Base-by-base conservation (phyloP, 1,140 invertebrate species). In the Nymphalis io region DNA sequence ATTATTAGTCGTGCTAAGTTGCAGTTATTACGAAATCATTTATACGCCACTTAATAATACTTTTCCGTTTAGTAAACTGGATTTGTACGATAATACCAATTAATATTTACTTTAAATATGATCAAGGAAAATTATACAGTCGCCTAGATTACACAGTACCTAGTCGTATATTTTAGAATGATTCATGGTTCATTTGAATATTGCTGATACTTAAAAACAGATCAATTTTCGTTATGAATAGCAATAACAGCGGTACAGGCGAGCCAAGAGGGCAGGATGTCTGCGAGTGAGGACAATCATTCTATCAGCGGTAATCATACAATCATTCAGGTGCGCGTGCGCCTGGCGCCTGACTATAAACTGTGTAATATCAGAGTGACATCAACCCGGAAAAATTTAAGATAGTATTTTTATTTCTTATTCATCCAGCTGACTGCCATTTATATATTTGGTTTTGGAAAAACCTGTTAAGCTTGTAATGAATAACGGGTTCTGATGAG, bases 271-370 rank as follows among this genome's bases (percentile, higher is more conserved):
- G 27, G 20, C 59, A 60, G 59, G 59, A 60, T 60, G 59, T 33
- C 44, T 46, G 16, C 33, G 33, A 15, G 39, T 23, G 27, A 11
- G 33, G n/a, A 16, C 59, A 60, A 60, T 60, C 59, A 60, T 60
- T 18, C 59, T 21, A 60, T 60, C 59, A 60, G 21, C 15, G 12
- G 21, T 16, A 60, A 60, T 60, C 59, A 60, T 42, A 18, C 39
- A n/a, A 55, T 60, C 59, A 60, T 39, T 44, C 59, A 60, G 59
- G 59, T 60, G 42, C 39, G 40, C 38, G 18, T 6, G 59, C 59
- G 27, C 13, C 38, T 57, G 59, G 59, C 59, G 59, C 59, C 59
- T 60, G 33, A 8, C 4, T 27, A 21, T 27, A 12, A 40, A 6
- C 16, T 11, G 11, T 39, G 18, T 39, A 16, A 15, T 12, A n/a